These are phyloP conservation scores for Bufotes viridis DNA, from an alignment of 2,797 vertebrate species.

Conservation along the genomic window DNA sequence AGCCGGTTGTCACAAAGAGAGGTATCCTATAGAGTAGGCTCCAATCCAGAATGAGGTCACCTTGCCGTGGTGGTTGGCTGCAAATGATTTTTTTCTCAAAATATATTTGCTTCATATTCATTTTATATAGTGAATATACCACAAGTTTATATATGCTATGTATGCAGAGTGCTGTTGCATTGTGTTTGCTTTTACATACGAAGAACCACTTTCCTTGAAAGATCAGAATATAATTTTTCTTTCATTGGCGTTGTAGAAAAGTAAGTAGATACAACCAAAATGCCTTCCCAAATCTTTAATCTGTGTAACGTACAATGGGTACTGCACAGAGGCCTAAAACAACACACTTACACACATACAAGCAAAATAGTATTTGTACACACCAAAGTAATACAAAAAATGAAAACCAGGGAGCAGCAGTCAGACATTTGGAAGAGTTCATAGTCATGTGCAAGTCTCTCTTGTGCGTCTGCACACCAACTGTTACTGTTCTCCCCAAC, in stretches of 20 bases:
- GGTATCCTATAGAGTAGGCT: no score
- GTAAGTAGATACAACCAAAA: conserved; percentile 59
- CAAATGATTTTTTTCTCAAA: no score
- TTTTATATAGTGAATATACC: no score
- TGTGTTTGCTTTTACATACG: no score
- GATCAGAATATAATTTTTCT: background rate
- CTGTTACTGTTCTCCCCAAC: conserved; percentile 64
- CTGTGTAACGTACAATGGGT: conserved; percentile 81
- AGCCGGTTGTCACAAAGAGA: no score
- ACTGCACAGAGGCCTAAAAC: conserved; percentile 76
- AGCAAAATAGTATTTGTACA: conserved; percentile 63
- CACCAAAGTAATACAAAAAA: conserved; percentile 62
- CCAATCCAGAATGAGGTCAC: no score
- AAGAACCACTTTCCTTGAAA: background rate
- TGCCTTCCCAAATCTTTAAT: conserved; percentile 86
- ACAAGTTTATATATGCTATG: no score
- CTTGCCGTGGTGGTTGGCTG: no score
- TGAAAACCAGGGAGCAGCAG: conserved; percentile 59
- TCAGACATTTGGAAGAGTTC: conserved; percentile 53
- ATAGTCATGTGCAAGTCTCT: conserved; percentile 46
- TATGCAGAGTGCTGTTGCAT: no score
- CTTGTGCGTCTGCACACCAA: conserved; percentile 36
- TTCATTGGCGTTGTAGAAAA: background rate
- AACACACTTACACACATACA: conserved; percentile 73
- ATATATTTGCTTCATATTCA: no score